Conservation (phyloP, 1,140 invertebrate species). For the Drosophila insularis region DNA sequence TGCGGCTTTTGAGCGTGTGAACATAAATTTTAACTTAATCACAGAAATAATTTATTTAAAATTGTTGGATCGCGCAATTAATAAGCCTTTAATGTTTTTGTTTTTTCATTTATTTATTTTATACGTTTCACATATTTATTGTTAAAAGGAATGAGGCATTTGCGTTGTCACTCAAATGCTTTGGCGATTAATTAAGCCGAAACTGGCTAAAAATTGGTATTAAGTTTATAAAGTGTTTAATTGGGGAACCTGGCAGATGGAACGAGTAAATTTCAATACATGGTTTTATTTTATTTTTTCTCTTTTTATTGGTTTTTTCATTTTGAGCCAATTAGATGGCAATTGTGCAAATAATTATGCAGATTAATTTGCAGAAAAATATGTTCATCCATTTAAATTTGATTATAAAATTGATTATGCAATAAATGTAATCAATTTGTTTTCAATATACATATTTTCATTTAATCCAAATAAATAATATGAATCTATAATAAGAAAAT, state of each 20-base stretch:
- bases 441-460: neutral
- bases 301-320: neutral
- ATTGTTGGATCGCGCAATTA: neutral
- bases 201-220: neutral
- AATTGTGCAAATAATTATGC: neutral
- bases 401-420: neutral
- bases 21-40: slow-evolving; percentile 47
- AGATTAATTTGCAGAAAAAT: neutral
- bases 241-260: neutral
- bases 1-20: slow-evolving; percentile 23
- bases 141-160: neutral
- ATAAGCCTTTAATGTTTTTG: slow-evolving; percentile 3
- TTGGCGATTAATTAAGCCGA: slow-evolving; percentile 6
- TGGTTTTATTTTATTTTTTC: neutral
- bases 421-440: neutral
- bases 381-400: neutral
- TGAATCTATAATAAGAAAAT: too few species aligned
- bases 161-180: neutral
- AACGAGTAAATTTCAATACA: neutral
- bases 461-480: too few species aligned
- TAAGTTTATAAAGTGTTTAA: neutral
- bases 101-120: neutral
- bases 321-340: neutral
- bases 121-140: neutral
- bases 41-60: slow-evolving; percentile 43